These are phyloP conservation scores for Dinoponera quadriceps DNA, from an alignment of 1,140 invertebrate species.

Conservation along the genomic window DNA sequence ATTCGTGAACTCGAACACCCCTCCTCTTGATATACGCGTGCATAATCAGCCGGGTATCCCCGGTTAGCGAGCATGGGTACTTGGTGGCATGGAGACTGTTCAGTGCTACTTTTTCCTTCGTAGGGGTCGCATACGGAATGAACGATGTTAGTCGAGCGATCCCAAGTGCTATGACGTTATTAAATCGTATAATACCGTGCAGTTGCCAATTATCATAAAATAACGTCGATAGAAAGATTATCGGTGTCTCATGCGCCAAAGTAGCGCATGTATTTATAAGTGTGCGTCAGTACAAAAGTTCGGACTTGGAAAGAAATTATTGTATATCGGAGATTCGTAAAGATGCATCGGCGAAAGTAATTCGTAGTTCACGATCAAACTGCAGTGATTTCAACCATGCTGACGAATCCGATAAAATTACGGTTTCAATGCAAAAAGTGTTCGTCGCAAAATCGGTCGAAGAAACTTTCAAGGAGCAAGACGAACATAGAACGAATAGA, in stretches of 20 bases:
- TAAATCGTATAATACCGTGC: neutral
- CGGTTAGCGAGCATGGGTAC: constrained; percentile 44
- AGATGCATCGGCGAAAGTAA: neutral
- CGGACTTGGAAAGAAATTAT: neutral
- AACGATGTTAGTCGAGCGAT: neutral
- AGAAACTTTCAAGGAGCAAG: neutral
- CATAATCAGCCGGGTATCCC: constrained; percentile 13
- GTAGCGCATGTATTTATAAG: neutral
- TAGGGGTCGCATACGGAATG: constrained; percentile 38
- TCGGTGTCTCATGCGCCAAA: neutral
- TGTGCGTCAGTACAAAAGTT: neutral
- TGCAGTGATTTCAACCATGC: constrained; percentile 4
- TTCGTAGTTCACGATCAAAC: neutral
- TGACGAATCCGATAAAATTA: constrained; percentile 19
- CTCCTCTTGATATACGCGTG: constrained; percentile 39
- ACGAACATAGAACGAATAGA: neutral
- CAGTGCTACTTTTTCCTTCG: constrained; percentile 63
- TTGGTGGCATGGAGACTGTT: constrained; percentile 31
- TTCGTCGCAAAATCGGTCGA: neutral
- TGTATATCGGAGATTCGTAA: neutral
- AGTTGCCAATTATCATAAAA: neutral
- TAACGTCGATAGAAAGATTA: neutral
- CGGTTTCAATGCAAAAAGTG: neutral
- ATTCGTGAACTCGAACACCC: constrained; percentile 19
- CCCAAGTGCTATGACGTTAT: neutral